Evolutionary conservation across 2,797 vertebrate species (phyloP).

Genomic region (Odontamblyopus rebecca): DNA sequence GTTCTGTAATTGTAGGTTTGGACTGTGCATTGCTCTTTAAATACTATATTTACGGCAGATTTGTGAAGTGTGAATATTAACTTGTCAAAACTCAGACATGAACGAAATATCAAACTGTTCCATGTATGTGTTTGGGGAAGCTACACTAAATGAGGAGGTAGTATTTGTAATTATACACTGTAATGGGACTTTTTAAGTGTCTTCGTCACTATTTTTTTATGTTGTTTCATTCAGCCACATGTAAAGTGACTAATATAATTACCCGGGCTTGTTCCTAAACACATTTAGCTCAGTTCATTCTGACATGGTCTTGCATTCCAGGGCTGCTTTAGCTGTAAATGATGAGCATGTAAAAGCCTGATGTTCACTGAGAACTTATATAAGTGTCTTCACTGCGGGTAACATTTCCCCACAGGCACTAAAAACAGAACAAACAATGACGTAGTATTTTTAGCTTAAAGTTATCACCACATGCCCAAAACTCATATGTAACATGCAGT

Average conservation of each 20-base stretch:
- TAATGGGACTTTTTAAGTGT: too few species aligned
- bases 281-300: too few species aligned
- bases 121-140: not conserved
- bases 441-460: not conserved
- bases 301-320: too few species aligned
- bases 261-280: too few species aligned
- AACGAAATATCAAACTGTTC: not conserved
- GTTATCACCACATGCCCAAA: not conserved
- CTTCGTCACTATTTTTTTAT: too few species aligned
- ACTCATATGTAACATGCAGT: constrained; percentile 7
- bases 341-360: not conserved
- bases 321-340: not conserved
- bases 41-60: not conserved
- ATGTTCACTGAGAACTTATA: not conserved
- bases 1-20: not conserved
- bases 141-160: not conserved
- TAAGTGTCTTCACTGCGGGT: not conserved
- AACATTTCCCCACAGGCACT: not conserved
- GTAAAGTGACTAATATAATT: too few species aligned
- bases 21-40: not conserved
- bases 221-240: too few species aligned
- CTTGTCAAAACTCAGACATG: not conserved
- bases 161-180: not conserved
- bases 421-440: not conserved
- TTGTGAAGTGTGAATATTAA: not conserved